Evolutionary conservation across 1,140 invertebrate species (phyloP).

Genomic region (Habropoda laboriosa): DNA sequence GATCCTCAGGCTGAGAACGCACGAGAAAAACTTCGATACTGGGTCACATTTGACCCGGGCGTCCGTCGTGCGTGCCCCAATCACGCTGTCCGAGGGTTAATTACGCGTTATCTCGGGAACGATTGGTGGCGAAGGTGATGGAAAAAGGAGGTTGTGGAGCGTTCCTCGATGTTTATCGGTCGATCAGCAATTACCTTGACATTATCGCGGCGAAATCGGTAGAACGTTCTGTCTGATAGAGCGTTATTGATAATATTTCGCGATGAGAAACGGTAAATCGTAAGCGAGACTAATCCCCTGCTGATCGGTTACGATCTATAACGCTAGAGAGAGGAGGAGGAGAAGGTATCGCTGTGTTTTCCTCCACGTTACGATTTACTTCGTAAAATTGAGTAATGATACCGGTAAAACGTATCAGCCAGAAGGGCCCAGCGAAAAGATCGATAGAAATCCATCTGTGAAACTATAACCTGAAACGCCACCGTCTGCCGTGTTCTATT

Average conservation of each 20-base stretch:
- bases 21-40: too few relatives aligned
- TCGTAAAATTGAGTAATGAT: slow-evolving; percentile 26
- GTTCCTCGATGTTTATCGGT: slow-evolving; percentile 3
- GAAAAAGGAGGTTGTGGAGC: background rate
- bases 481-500: slow-evolving; percentile 1
- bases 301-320: background rate
- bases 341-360: background rate
- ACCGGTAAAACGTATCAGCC: background rate
- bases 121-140: background rate
- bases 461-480: background rate
- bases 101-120: background rate
- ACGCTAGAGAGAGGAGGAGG: background rate
- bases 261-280: slow-evolving; percentile 34
- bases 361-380: background rate
- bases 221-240: background rate
- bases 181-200: slow-evolving; percentile 40
- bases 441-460: slow-evolving; percentile 22
- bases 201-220: slow-evolving; percentile 23
- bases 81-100: too few relatives aligned
- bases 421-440: background rate
- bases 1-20: too few relatives aligned
- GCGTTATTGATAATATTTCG: slow-evolving; percentile 43
- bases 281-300: background rate
- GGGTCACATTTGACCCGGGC: too few relatives aligned
- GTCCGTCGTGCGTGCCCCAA: too few relatives aligned